Evolutionary conservation across 2,797 vertebrate species (phyloP).

Genomic region (Anguilla pacifica): DNA sequence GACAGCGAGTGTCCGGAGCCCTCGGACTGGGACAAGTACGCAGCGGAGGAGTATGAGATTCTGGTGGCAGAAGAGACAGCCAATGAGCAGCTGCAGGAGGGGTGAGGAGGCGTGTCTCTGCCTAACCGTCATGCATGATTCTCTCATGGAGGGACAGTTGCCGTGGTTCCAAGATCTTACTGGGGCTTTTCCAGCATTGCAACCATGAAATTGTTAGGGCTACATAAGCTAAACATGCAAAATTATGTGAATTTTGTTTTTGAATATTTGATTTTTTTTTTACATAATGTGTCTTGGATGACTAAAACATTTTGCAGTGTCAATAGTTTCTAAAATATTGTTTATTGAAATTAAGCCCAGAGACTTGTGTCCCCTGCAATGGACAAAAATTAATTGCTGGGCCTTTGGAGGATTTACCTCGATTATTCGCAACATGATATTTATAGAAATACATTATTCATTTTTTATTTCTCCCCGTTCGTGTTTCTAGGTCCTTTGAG

Average conservation of each 20-base stretch:
- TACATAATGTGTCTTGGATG: background rate
- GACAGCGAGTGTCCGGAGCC: conserved; percentile 93
- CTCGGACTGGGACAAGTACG: conserved; percentile 98
- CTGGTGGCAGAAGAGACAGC: conserved; percentile 96
- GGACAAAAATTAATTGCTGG: too few species aligned
- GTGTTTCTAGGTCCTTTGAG: conserved; percentile 86
- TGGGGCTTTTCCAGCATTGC: background rate
- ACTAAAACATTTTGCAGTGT: background rate
- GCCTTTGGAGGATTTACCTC: background rate
- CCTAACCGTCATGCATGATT: background rate
- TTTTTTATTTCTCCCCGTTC: conserved; percentile 2
- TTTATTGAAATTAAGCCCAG: background rate
- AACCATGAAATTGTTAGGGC: background rate
- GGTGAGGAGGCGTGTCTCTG: conserved; percentile 67
- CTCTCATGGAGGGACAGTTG: background rate
- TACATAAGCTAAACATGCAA: background rate
- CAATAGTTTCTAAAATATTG: background rate
- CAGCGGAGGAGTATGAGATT: conserved; percentile 96
- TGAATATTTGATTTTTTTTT: background rate
- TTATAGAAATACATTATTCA: background rate
- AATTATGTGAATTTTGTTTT: background rate
- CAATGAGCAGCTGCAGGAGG: conserved; percentile 91
- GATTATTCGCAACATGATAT: background rate
- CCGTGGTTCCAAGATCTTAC: background rate
- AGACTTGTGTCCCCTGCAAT: background rate